Evolutionary conservation across 1,140 invertebrate genomes (phyloP).

Genomic region (Aricia agestis): DNA sequence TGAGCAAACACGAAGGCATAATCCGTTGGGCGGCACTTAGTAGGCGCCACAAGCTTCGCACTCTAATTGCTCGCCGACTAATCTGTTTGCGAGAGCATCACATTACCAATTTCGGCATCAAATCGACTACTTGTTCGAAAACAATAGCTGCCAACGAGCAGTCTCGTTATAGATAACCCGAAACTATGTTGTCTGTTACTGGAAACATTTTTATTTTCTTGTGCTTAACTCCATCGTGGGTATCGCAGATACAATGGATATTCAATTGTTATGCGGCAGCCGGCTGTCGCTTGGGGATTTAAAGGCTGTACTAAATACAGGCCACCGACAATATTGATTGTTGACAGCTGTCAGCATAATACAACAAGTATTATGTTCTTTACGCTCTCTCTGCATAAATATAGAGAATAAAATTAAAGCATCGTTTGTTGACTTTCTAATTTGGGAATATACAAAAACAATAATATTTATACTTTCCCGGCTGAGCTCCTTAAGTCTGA

Average conservation of each 20-base stretch:
- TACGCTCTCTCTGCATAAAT: too few species aligned
- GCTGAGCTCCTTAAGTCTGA: constrained; percentile 24
- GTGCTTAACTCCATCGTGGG: too few species aligned
- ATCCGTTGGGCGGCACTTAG: constrained; percentile 70
- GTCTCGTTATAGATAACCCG: not conserved
- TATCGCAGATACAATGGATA: too few species aligned
- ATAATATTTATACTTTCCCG: constrained; percentile 24
- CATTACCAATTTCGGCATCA: constrained; percentile 47
- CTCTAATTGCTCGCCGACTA: constrained; percentile 68
- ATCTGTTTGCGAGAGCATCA: constrained; percentile 66
- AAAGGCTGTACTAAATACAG: too few species aligned
- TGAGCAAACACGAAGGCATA: constrained; percentile 66
- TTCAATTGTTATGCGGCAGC: too few species aligned
- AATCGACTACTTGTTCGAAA: constrained; percentile 21
- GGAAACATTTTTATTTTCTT: too few species aligned
- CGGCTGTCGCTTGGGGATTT: too few species aligned
- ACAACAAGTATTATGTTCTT: too few species aligned
- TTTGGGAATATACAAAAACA: constrained; percentile 24
- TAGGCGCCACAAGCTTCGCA: constrained; percentile 55
- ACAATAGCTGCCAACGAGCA: not conserved
- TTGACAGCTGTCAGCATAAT: too few species aligned
- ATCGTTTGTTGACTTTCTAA: constrained; percentile 19
- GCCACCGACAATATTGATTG: too few species aligned
- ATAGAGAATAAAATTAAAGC: not conserved
- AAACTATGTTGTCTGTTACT: not conserved